These are phyloP conservation scores for Aleiodes testaceus DNA, from an alignment of 2,888 invertebrate species.

Conservation along the genomic window DNA sequence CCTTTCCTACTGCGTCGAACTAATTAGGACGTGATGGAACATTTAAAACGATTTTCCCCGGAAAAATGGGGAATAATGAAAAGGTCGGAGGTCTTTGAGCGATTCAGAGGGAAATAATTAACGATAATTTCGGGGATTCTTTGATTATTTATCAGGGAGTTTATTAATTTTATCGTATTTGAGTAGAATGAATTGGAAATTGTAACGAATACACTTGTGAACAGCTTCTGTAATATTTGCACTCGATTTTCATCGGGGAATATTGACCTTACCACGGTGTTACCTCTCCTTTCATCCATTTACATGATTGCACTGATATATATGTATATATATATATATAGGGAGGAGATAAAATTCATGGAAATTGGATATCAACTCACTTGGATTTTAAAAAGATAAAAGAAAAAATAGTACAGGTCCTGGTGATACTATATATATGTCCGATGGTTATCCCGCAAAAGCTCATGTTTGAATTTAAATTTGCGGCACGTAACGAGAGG, in stretches of 20 bases:
- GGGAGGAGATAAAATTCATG: background rate
- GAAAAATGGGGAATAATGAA: no score
- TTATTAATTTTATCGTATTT: no score
- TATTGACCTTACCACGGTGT: constrained; percentile 8
- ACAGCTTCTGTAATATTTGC: background rate
- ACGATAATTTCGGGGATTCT: no score
- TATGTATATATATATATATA: no score
- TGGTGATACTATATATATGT: background rate
- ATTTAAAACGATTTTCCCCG: no score
- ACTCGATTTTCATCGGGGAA: background rate
- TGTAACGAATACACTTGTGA: no score
- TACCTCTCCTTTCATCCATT: background rate
- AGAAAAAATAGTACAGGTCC: constrained; percentile 3
- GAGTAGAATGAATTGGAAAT: no score
- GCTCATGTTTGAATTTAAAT: constrained; percentile 21
- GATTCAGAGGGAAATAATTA: no score
- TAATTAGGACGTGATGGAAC: no score
- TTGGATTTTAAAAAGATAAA: constrained; percentile 5
- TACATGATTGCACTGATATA: constrained; percentile 16
- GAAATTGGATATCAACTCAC: constrained; percentile 23
- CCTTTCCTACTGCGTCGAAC: no score
- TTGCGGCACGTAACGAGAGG: constrained; percentile 28
- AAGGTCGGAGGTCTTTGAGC: no score
- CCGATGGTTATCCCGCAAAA: constrained; percentile 23
- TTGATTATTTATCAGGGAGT: no score